A percentile compares a stretch with the other conserved stretches of the same genome.
phyloP scores from a whole-genome alignment of 37 sponge, comb jelly and placozoan species.

The Theonella swinhoei region DNA sequence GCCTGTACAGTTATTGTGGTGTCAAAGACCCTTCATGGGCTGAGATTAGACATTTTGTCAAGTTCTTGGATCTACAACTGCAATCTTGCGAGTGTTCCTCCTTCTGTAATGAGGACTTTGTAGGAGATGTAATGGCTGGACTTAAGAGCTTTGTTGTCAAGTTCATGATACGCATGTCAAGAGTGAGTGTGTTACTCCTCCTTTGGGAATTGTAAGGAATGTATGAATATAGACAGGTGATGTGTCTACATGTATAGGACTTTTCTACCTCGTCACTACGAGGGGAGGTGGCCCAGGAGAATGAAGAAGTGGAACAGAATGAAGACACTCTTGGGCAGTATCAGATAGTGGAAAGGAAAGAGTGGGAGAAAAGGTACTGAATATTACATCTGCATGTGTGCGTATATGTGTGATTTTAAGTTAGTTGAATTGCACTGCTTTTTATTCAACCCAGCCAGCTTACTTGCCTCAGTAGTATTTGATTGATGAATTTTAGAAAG shows the following conservation, averaged over 20 bases:
- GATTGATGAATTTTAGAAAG: too few relatives aligned
- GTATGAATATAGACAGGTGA: not conserved
- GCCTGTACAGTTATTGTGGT: conserved; percentile 58
- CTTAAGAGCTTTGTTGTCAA: conserved; percentile 91
- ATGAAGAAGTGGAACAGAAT: not conserved
- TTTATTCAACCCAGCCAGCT: too few relatives aligned
- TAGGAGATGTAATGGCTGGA: conserved; percentile 62
- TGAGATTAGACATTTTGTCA: conserved; percentile 81
- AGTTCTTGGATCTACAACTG: conserved; percentile 84
- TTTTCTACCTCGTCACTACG: conserved; percentile 84
- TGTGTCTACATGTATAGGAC: conserved; percentile 36
- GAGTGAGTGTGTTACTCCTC: conserved; percentile 33
- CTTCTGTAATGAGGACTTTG: conserved; percentile 53
- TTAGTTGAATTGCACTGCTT: too few relatives aligned
- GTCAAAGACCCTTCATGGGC: conserved; percentile 83
- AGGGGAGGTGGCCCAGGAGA: conserved; percentile 40
- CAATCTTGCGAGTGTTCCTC: conserved; percentile 67
- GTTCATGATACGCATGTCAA: conserved; percentile 92
- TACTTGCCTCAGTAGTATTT: too few relatives aligned
- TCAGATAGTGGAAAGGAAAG: conserved; percentile 49
- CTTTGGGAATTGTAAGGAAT: too few relatives aligned
- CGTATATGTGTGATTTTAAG: not conserved
- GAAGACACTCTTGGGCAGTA: conserved; percentile 33
- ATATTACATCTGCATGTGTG: not conserved
- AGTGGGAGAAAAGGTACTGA: conserved; percentile 71